A percentile compares a stretch with the other conserved stretches of the same genome.
Conservation (phyloP, 2,888 invertebrate genomes). For the Tuta absoluta region DNA sequence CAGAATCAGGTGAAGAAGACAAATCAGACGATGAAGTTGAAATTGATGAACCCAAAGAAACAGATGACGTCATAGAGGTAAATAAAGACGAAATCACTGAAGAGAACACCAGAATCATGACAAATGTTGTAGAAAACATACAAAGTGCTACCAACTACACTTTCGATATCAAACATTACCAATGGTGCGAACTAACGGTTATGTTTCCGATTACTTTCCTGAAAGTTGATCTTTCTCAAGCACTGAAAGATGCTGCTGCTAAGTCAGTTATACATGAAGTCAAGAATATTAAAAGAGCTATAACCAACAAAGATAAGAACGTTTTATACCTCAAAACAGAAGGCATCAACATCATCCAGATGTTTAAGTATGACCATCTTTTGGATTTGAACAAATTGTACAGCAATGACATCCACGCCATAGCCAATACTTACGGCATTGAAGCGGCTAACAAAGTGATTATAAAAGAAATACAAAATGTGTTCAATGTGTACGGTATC, state of each 20-base stretch:
- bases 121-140: conserved; percentile 65
- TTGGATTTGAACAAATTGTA: conserved; percentile 92
- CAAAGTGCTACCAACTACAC: conserved; percentile 82
- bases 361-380: conserved; percentile 90
- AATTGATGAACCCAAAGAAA: conserved; percentile 53
- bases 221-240: conserved; percentile 86
- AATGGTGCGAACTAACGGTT: conserved; percentile 93
- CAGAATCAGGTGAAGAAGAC: conserved; percentile 82
- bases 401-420: conserved; percentile 96
- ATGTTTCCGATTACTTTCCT: conserved; percentile 80
- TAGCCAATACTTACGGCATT: conserved; percentile 95
- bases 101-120: conserved; percentile 60
- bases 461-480: conserved; percentile 96
- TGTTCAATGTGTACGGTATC: conserved; percentile 98
- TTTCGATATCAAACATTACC: conserved; percentile 87
- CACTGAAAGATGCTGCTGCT: conserved; percentile 85
- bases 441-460: conserved; percentile 97
- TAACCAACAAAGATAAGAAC: conserved; percentile 86
- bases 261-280: conserved; percentile 90
- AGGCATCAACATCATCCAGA: conserved; percentile 95
- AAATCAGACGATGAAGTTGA: conserved; percentile 75
- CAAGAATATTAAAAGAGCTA: conserved; percentile 90
- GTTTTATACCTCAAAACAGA: conserved; percentile 92
- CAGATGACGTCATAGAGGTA: conserved; percentile 52
- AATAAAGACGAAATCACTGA: conserved; percentile 48